Conservation (phyloP, 53 echinoderm and acorn worm genomes). For the Zoroaster sp. region DNA sequence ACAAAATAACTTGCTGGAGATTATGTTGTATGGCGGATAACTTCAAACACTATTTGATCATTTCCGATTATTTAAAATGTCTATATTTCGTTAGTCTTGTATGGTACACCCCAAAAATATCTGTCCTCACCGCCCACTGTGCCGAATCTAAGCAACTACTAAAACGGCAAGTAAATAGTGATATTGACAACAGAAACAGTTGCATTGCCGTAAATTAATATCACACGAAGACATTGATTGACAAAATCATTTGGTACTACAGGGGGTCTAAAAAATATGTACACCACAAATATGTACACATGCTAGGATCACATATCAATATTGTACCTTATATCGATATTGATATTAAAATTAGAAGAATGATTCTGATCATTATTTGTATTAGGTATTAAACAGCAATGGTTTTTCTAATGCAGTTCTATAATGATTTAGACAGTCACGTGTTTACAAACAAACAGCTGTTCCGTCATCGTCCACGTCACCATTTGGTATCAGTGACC, state of each 20-base stretch:
- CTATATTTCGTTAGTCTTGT: not conserved
- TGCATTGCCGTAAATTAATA: constrained; percentile 6
- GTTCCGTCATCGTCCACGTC: too few species aligned
- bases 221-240: constrained; percentile 27
- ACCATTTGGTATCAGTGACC: too few species aligned
- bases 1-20: not conserved
- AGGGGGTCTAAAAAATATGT: constrained; percentile 5
- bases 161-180: constrained; percentile 31
- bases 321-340: not conserved
- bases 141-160: not conserved
- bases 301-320: constrained; percentile 35
- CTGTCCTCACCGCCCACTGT: not conserved
- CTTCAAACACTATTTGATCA: not conserved
- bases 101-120: not conserved
- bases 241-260: not conserved
- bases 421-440: too few species aligned
- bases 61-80: not conserved
- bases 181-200: constrained; percentile 26
- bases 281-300: not conserved
- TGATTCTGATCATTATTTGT: too few species aligned
- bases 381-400: too few species aligned
- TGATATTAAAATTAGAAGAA: too few species aligned
- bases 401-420: too few species aligned
- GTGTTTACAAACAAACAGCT: too few species aligned
- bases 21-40: not conserved